phyloP scores from a whole-genome alignment of 1,140 invertebrate genomes.

The Harpegnathos saltator region DNA sequence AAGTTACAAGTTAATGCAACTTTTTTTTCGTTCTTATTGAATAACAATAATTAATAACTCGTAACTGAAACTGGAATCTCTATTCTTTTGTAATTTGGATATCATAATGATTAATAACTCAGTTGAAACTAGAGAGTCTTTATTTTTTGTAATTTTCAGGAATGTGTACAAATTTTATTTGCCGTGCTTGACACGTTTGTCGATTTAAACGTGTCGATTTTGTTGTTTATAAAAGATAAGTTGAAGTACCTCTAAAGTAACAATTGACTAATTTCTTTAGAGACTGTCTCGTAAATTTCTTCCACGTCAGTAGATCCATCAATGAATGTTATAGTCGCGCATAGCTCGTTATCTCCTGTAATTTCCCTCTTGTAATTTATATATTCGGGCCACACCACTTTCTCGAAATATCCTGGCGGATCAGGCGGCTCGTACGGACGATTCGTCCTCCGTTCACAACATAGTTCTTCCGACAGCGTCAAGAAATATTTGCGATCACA shows the following conservation, averaged over 20 bases:
- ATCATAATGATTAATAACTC: conserved; percentile 24
- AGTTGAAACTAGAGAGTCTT: not conserved
- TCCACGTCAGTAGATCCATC: conserved; percentile 78
- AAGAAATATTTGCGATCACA: conserved; percentile 92
- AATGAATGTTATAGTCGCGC: conserved; percentile 76
- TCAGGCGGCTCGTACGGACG: conserved; percentile 92
- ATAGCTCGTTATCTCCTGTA: conserved; percentile 69
- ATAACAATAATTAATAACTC: no score
- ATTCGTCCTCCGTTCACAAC: conserved; percentile 87
- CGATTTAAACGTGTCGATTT: conserved; percentile 49
- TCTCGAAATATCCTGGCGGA: conserved; percentile 92
- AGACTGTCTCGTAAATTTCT: conserved; percentile 77
- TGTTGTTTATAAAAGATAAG: conserved; percentile 9
- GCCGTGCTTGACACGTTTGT: conserved; percentile 39
- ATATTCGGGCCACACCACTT: conserved; percentile 92
- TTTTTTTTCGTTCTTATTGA: no score
- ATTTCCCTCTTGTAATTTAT: conserved; percentile 81
- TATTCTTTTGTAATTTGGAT: no score
- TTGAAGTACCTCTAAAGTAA: conserved; percentile 44
- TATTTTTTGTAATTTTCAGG: conserved; percentile 27
- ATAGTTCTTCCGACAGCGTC: conserved; percentile 89
- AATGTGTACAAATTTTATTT: conserved; percentile 44
- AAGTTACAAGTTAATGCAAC: not conserved
- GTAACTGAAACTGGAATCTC: no score
- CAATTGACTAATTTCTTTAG: conserved; percentile 66